Conservation (phyloP, 2,113 vertebrate genomes). For the Motacilla alba region DNA sequence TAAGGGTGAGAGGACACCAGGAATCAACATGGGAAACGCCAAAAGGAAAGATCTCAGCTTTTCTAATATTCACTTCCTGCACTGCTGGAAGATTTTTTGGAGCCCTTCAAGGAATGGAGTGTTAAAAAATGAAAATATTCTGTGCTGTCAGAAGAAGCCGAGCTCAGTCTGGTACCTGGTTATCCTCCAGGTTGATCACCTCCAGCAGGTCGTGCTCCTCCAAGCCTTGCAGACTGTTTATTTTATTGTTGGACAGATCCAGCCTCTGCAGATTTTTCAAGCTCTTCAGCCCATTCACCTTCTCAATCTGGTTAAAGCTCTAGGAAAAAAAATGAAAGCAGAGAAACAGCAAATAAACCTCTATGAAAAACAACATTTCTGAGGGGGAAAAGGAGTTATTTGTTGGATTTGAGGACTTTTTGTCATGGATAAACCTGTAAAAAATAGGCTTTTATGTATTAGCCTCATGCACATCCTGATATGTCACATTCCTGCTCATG, state of each 20-base stretch:
- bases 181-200: constrained; percentile 82
- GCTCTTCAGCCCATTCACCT: constrained; percentile 77
- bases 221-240: constrained; percentile 82
- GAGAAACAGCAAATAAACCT: background rate
- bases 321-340: constrained; percentile 35
- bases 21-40: background rate
- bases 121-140: background rate
- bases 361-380: background rate
- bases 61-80: background rate
- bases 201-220: constrained; percentile 78
- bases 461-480: background rate
- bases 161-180: constrained; percentile 76
- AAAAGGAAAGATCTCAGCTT: background rate
- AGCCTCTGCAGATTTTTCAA: constrained; percentile 76
- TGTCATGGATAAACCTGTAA: background rate
- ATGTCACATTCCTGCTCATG: background rate
- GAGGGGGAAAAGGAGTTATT: background rate
- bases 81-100: background rate
- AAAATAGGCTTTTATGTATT: background rate
- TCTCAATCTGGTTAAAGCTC: constrained; percentile 84
- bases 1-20: background rate
- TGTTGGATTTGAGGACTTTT: background rate
- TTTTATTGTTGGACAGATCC: constrained; percentile 86
- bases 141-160: background rate
- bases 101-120: background rate